Base-by-base conservation (phyloP, 2,888 invertebrate species). In the Archaeoteleia sp. region DNA sequence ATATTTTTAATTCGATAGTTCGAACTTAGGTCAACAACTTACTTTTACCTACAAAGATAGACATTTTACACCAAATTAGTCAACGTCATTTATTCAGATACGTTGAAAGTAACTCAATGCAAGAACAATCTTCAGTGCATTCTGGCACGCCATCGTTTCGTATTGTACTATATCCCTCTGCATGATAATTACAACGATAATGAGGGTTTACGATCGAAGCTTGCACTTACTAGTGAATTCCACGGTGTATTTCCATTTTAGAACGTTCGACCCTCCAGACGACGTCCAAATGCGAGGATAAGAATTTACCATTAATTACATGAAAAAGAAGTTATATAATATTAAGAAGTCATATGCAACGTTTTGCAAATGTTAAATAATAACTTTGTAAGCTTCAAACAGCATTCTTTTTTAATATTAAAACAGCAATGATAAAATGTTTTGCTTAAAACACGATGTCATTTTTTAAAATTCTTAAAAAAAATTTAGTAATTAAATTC, bases 121-220 rank as follows among this genome's bases (percentile, higher is more conserved):
- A 77, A 79, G 75, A 77, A 78, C 79, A 79, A 81, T 82, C 79
- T 80, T 82, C 82, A 82, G 78, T 82, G 82, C 82, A 81, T 79
- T 79, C 79, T 79, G 79, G 77, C 83, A 82, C 83, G 82, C 82
- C 77, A 81, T 75, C 79, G 78, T 75, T 76, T 76, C 75, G 73
- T 74, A 78, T 80, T 79, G 77, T 80, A 78, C 66, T 65, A 43
- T 65, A 67, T 61, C 76, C 77, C 77, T 79, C 82, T 79, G 82
- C 83, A 78, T 82, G 81, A 84, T 82, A 83, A 83, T 83, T 83
- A 80, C 80, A 79, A 75, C 78, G 81, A 81, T 82, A 82, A 82
- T 82, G 79, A 81, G 80, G 76, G 74, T 79, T 78, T 79, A 78
- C 74, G 81, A 80, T 80, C 75, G 77, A 80, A 79, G 75, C 73